Conservation (phyloP, 2,797 vertebrate species). For the Aselliscus stoliczkanus region DNA sequence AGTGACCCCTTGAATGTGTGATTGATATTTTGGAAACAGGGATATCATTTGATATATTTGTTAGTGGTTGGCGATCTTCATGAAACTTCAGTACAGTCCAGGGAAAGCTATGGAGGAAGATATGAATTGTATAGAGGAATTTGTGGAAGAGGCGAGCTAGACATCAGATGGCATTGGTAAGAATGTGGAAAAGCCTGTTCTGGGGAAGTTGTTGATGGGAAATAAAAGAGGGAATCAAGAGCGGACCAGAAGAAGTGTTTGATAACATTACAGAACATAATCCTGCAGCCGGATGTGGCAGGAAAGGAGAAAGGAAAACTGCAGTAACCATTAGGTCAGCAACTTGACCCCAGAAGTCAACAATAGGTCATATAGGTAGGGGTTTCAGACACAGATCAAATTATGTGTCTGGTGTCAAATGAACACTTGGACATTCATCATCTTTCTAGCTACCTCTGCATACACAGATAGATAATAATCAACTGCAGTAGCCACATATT, state of each 20-base stretch:
- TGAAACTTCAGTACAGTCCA: not conserved
- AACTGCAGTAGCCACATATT: not conserved
- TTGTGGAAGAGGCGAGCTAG: not conserved
- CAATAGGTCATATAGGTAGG: not conserved
- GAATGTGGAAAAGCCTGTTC: not conserved
- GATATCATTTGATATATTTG: constrained; percentile 18
- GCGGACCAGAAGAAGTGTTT: not conserved
- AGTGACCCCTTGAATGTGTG: constrained; percentile 59
- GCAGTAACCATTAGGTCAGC: not conserved
- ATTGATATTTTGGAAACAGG: constrained; percentile 56
- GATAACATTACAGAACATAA: not conserved
- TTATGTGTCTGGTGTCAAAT: not conserved
- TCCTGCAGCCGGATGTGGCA: not conserved
- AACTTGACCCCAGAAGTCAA: not conserved
- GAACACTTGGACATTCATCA: not conserved
- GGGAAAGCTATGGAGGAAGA: not conserved
- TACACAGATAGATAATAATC: not conserved
- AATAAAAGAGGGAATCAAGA: not conserved
- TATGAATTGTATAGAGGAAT: not conserved
- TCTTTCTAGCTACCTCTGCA: not conserved
- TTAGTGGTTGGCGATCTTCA: not conserved
- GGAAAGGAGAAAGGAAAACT: not conserved
- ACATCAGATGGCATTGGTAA: not conserved
- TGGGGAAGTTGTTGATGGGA: not conserved
- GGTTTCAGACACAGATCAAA: not conserved